These are phyloP conservation scores for Sula dactylatra DNA, from an alignment of 2,113 vertebrate genomes.

Conservation along the genomic window DNA sequence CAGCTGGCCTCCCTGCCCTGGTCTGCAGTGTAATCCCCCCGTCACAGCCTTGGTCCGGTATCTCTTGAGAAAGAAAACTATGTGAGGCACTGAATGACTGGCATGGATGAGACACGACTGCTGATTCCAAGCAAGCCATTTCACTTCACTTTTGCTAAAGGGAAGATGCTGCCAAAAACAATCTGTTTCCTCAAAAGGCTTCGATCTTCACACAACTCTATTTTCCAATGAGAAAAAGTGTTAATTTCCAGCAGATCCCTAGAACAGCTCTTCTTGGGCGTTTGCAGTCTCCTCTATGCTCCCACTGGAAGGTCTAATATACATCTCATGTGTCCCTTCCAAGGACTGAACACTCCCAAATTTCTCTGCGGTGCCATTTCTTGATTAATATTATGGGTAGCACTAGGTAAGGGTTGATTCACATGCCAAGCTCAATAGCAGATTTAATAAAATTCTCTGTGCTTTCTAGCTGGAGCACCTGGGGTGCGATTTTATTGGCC, in stretches of 20 bases:
- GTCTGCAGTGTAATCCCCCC: neutral
- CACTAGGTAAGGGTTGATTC: neutral
- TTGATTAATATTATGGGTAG: neutral
- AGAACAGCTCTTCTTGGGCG: neutral
- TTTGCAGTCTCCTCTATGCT: neutral
- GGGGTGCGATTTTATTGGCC: neutral
- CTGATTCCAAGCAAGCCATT: neutral
- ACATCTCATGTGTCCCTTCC: neutral
- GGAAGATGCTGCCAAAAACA: neutral
- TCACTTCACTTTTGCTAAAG: neutral
- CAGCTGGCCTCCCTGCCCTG: neutral
- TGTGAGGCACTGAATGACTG: neutral
- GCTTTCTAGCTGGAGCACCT: neutral
- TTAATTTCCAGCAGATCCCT: neutral
- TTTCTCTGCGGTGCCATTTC: neutral
- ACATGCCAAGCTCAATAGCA: neutral
- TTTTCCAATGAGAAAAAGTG: neutral
- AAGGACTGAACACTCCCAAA: neutral
- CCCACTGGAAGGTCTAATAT: neutral
- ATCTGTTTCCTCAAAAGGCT: neutral
- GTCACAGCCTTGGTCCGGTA: fast-evolving
- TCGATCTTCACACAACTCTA: neutral
- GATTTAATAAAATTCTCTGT: neutral
- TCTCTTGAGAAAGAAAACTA: neutral
- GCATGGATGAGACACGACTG: fast-evolving